phyloP scores from a whole-genome alignment of 1,140 invertebrate genomes.

The Bombus cullumanus region DNA sequence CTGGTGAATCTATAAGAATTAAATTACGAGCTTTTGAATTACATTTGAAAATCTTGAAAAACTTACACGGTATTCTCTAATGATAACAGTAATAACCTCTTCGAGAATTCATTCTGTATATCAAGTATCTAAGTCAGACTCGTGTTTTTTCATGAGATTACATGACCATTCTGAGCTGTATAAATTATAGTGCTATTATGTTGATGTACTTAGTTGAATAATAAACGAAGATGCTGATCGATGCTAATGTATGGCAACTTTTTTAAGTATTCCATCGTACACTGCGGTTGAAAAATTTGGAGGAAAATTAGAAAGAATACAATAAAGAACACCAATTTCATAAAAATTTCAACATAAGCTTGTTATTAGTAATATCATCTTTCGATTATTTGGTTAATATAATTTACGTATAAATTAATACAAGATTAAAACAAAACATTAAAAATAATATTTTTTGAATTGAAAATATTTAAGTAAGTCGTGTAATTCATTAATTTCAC shows the following conservation, averaged over 20 bases:
- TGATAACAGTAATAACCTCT: neutral
- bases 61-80: neutral
- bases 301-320: neutral
- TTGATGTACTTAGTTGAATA: neutral
- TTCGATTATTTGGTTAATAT: too few relatives aligned
- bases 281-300: neutral
- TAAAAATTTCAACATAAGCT: too few relatives aligned
- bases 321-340: neutral
- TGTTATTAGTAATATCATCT: too few relatives aligned
- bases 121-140: neutral
- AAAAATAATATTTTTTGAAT: too few relatives aligned
- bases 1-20: neutral
- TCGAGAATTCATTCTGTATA: neutral
- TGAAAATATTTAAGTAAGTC: too few relatives aligned
- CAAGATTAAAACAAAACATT: too few relatives aligned
- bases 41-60: neutral
- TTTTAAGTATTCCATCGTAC: neutral
- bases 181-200: constrained; percentile 21
- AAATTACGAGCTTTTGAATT: neutral
- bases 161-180: constrained; percentile 8
- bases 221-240: constrained; percentile 10
- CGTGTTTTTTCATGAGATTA: constrained; percentile 10
- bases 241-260: constrained; percentile 27
- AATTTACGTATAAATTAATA: too few relatives aligned
- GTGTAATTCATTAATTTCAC: too few relatives aligned